Evolutionary conservation across 2,888 invertebrate genomes (phyloP).

Genomic region (Chelonus formosanus): DNA sequence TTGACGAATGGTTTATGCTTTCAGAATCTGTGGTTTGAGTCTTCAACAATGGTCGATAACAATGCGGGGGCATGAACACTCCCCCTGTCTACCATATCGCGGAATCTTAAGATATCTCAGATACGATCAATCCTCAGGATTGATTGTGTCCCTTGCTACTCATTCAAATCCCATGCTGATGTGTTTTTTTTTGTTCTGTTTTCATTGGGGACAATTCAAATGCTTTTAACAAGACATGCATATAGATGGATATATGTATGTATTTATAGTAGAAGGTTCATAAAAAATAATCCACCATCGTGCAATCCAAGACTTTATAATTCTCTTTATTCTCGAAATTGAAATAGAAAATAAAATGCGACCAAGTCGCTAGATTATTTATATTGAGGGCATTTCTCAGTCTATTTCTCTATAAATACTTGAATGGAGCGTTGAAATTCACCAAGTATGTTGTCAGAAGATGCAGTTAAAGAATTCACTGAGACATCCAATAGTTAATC

Average conservation of each 20-base stretch:
- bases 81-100: conserved; percentile 47
- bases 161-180: conserved; percentile 48
- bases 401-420: conserved; percentile 16
- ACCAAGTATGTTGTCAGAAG: neutral
- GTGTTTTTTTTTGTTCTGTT: conserved; percentile 36
- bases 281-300: no score
- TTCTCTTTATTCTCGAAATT: neutral
- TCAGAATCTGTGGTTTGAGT: conserved; percentile 18
- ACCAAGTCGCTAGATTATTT: conserved; percentile 11
- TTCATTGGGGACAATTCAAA: conserved; percentile 42
- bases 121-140: conserved; percentile 52
- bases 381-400: no score
- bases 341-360: conserved; percentile 13
- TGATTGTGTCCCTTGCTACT: conserved; percentile 48
- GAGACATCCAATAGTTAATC: conserved; percentile 40
- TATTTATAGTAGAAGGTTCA: no score
- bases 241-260: neutral
- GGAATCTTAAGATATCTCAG: conserved; percentile 51
- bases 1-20: conserved; percentile 31
- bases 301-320: no score
- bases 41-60: conserved; percentile 47
- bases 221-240: neutral
- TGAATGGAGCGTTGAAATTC: conserved; percentile 20
- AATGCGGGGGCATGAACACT: conserved; percentile 50
- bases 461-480: conserved; percentile 23